phyloP scores from a whole-genome alignment of 2,797 vertebrate genomes.

The Acipenser transmontanus region DNA sequence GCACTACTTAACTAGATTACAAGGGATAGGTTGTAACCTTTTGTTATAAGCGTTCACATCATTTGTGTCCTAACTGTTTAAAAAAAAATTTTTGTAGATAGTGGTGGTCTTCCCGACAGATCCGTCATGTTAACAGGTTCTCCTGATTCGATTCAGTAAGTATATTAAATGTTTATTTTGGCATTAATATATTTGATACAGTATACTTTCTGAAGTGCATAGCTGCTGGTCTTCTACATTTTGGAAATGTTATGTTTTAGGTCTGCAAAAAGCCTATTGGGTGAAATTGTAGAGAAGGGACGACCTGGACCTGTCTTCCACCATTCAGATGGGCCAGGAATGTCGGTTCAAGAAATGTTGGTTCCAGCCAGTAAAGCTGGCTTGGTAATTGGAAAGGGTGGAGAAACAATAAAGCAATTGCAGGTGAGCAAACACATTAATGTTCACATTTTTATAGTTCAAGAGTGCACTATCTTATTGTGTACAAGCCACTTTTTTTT shows the following conservation, averaged over 20 bases:
- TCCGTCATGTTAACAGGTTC: slow-evolving; percentile 90
- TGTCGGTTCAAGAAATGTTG: slow-evolving; percentile 95
- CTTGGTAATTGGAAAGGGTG: slow-evolving; percentile 94
- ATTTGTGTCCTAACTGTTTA: not conserved
- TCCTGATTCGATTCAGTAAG: slow-evolving; percentile 92
- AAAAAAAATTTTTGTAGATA: slow-evolving; percentile 62
- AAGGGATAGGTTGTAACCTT: not conserved
- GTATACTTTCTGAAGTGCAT: too few relatives aligned
- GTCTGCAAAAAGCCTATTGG: slow-evolving; percentile 82
- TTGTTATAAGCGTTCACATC: not conserved
- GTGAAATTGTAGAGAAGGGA: slow-evolving; percentile 95
- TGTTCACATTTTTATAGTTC: slow-evolving; percentile 10
- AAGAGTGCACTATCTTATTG: not conserved
- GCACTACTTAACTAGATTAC: too few relatives aligned
- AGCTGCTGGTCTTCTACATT: not conserved
- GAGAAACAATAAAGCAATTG: slow-evolving; percentile 95
- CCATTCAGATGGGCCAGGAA: slow-evolving; percentile 88
- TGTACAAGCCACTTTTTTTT: slow-evolving; percentile 10
- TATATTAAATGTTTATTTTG: slow-evolving; percentile 25
- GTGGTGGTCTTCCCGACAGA: slow-evolving; percentile 91
- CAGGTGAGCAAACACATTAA: slow-evolving; percentile 60
- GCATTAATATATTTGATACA: too few relatives aligned
- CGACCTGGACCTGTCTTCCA: slow-evolving; percentile 90
- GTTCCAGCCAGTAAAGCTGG: slow-evolving; percentile 95
- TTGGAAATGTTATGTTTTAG: slow-evolving; percentile 42